phyloP scores from a whole-genome alignment of 2,888 invertebrate species.

The Ophraella communa region DNA sequence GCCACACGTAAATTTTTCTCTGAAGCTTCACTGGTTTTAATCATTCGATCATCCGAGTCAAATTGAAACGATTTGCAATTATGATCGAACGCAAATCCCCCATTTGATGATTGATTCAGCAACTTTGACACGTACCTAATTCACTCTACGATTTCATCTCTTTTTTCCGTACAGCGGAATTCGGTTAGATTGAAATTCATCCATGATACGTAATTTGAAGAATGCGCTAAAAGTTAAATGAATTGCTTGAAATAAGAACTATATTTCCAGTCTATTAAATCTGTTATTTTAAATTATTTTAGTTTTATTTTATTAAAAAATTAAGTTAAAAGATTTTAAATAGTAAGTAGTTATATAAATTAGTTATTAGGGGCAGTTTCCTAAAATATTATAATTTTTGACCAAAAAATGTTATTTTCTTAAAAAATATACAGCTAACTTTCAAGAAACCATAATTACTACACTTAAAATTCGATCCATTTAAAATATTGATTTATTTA shows the following conservation, averaged over 20 bases:
- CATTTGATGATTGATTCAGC: constrained; percentile 17
- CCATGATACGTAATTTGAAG: not conserved
- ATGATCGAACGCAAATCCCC: constrained; percentile 12
- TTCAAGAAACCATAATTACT: too few species aligned
- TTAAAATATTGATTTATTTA: too few species aligned
- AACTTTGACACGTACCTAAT: constrained; percentile 20
- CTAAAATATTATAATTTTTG: too few species aligned
- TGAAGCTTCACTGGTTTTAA: constrained; percentile 8
- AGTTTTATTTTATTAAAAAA: too few species aligned
- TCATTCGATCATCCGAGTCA: constrained; percentile 21
- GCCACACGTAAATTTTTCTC: constrained; percentile 17
- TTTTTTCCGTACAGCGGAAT: constrained; percentile 3
- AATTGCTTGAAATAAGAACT: not conserved
- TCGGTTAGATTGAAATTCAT: constrained; percentile 5
- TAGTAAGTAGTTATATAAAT: too few species aligned
- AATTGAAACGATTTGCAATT: constrained; percentile 24
- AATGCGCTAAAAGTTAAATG: not conserved
- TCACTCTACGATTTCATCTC: constrained; percentile 4
- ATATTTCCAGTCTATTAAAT: too few species aligned
- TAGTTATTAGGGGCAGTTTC: too few species aligned
- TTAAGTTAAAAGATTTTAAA: too few species aligned
- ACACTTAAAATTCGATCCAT: too few species aligned
- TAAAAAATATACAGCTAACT: too few species aligned
- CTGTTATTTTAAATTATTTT: too few species aligned
- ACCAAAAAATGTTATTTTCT: too few species aligned